Evolutionary conservation across 1,140 invertebrate species (phyloP), one percentile per base, ranked within the genome.

Genomic region (Thaumatotibia leucotreta): DNA sequence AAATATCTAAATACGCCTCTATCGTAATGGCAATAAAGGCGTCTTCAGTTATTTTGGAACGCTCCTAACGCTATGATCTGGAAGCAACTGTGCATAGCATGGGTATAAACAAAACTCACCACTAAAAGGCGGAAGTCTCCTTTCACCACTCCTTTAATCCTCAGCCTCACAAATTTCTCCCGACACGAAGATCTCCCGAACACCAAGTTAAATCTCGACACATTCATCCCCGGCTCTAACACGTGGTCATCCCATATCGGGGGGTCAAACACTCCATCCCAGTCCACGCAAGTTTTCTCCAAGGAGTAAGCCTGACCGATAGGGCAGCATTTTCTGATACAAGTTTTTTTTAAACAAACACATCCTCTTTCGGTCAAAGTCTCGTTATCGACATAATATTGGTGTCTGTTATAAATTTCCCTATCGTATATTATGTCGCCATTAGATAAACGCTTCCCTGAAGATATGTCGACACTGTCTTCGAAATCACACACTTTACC

Each of bases 271-370:
- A 10, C 45, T 5, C 50, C 64, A 4, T 39, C 52, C 4, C 54
- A 50, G 27, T 68, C 64, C 0, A 70, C 67, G 67, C 83, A 86
- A 3, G 5, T 0, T 22, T 17, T 35, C n/a, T 68, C 9, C 0
- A n/a, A n/a, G n/a, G n/a, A 29, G 50, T 77, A 79, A 0, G 61
- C 77, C 4, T 65, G 61, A 0, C 80, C 82, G 0, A 67, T 6
- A 0, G 77, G 75, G 45, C 83, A 86, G 23, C 82, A 86, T 58
- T 86, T 86, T 11, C 67, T 54, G 2, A 77, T 11, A 61, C 80
- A 82, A 0, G 17, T 65, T 9, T 74, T 67, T 45, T 77, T 77
- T 5, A 27, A 32, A 61, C 82, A 84, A n/a, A 79, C 23, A 68
- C 83, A 80, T 4, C 75, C 75, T 45, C 67, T 67, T 29, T 74